Evolutionary conservation across 2,888 invertebrate species (phyloP), one percentile per base, ranked within the genome.

Genomic region (Parapristionchus giblindavisi): DNA sequence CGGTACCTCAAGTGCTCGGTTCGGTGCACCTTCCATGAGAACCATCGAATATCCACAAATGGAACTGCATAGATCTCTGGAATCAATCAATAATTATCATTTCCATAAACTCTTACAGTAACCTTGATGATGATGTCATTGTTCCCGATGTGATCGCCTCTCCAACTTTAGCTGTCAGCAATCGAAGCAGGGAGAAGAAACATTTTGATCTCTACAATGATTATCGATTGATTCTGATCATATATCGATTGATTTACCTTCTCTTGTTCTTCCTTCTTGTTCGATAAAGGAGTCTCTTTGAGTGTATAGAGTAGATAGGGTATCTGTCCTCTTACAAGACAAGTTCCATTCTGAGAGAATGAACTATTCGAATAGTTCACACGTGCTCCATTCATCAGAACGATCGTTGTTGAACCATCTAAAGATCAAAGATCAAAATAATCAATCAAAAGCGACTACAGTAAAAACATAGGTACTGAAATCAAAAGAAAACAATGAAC

Each of bases 281-380:
- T 27, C 29, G 34, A 21, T 36, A 11, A 21, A 36, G n/a, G 6
- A 24, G 36, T 34, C 24, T 27, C 70, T 32, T 56, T 56, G 17
- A 84, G 48, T 2, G 84, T 94, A 88, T 97, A 98, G 24, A 97
- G 91, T 65, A 98, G 91, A 86, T 93, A 93, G 0, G 98, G 97
- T 86, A 98, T 92, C 90, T 98, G 98, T 14, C 98, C 98, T 73
- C 97, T 91, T 0, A 94, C 93, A 79, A 95, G 92, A 8, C 95
- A 96, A 0, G 97, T 97, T n/a, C 97, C 97, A 66, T 87, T 87
- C 36, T 81, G 78, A 38, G 83, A 83, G 48, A 86, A 54, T 0
- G 83, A 81, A 3, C 27, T 21, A 66, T 83, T 81, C 51, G 77
- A 82, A 75, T 77, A 87, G 76, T 76, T 68, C 5, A 83, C 43